Conservation (phyloP, 2,888 invertebrate species). For the Ornithoptera alexandrae region DNA sequence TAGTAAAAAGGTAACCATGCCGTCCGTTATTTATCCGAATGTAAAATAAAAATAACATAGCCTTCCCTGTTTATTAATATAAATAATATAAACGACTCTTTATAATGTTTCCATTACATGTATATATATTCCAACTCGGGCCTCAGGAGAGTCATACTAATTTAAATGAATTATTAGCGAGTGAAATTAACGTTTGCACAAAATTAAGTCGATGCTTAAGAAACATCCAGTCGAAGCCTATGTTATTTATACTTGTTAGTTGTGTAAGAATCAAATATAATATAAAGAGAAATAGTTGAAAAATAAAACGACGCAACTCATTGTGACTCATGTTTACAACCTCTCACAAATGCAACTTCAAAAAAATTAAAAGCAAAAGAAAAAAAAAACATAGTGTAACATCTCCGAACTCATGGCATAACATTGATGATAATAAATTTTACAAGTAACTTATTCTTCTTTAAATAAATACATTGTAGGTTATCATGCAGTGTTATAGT, state of each 20-base stretch:
- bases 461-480: slow-evolving; percentile 62
- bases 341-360: slow-evolving; percentile 75
- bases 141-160: too few species aligned
- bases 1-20: too few species aligned
- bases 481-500: slow-evolving; percentile 24
- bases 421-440: slow-evolving; percentile 61
- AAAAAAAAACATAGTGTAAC: slow-evolving; percentile 64
- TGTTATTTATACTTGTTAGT: neutral
- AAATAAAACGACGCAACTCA: slow-evolving; percentile 57
- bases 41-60: too few species aligned
- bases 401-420: slow-evolving; percentile 73
- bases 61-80: too few species aligned
- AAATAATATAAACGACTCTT: too few species aligned
- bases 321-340: slow-evolving; percentile 78
- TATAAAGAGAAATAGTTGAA: neutral
- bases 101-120: too few species aligned
- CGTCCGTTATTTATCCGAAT: too few species aligned
- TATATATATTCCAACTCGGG: too few species aligned
- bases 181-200: too few species aligned
- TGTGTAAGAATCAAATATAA: neutral
- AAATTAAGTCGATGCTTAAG: too few species aligned
- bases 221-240: too few species aligned
- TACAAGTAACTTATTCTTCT: slow-evolving; percentile 45
- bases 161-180: too few species aligned
- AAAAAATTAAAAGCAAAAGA: slow-evolving; percentile 62